Evolutionary conservation across 2,888 invertebrate genomes (phyloP).

Genomic region (Eupithecia subfuscata): DNA sequence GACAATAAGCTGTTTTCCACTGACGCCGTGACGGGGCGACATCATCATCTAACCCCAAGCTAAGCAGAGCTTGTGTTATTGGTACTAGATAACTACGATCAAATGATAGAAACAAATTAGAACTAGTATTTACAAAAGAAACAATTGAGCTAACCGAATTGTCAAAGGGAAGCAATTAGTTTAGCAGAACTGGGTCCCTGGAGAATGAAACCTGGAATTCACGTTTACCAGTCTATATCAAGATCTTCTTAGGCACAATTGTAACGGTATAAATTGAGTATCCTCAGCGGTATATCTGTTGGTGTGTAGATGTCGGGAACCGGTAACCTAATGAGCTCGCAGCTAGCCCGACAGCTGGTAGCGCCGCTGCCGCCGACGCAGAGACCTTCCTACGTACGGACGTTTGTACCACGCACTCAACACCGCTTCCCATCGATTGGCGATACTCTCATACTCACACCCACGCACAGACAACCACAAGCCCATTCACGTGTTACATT

Average conservation of each 20-base stretch:
- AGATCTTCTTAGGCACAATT: neutral
- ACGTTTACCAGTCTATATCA: neutral
- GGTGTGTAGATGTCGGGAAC: slow-evolving; percentile 75
- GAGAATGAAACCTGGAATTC: neutral
- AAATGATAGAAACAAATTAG: too few species aligned
- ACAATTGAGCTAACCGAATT: too few species aligned
- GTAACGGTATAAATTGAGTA: slow-evolving; percentile 18
- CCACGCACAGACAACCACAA: slow-evolving; percentile 22
- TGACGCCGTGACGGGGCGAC: neutral
- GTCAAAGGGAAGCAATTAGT: neutral
- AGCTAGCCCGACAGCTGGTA: slow-evolving; percentile 85
- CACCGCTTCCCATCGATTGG: slow-evolving; percentile 79
- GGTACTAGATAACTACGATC: too few species aligned
- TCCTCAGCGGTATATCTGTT: slow-evolving; percentile 56
- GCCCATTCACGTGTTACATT: slow-evolving; percentile 27
- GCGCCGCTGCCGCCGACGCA: slow-evolving; percentile 82
- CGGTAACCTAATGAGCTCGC: slow-evolving; percentile 83
- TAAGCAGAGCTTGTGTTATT: too few species aligned
- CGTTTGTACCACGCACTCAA: slow-evolving; percentile 84
- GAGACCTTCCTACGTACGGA: slow-evolving; percentile 83
- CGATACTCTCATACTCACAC: slow-evolving; percentile 54
- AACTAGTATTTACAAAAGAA: too few species aligned
- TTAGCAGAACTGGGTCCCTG: neutral
- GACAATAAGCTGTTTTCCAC: neutral
- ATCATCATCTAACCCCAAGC: too few species aligned